Percentiles rank a stretch among this genome's conserved stretches.
Evolutionary conservation across 1,140 invertebrate species (phyloP).

Genomic region (Caenorhabditis latens): DNA sequence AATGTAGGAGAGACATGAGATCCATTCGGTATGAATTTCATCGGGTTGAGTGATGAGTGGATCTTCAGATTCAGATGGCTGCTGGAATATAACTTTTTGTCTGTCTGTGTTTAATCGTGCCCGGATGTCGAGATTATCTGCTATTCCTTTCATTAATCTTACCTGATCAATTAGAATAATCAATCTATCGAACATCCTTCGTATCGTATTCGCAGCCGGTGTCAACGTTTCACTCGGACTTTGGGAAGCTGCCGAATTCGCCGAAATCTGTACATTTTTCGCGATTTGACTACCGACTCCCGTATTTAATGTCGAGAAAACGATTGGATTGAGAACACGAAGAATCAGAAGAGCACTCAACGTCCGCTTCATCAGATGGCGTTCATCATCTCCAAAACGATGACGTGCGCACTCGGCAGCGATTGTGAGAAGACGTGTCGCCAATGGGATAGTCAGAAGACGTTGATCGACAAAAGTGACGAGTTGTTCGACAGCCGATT

Average conservation of each 20-base stretch:
- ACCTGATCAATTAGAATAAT: constrained; percentile 28
- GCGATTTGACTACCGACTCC: constrained; percentile 47
- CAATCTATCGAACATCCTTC: constrained; percentile 27
- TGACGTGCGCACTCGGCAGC: constrained; percentile 7
- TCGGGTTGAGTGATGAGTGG: background rate
- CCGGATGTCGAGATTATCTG: no score
- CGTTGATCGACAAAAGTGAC: constrained; percentile 38
- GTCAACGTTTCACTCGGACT: background rate
- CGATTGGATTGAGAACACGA: constrained; percentile 14
- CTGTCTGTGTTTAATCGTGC: background rate
- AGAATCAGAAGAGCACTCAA: constrained; percentile 42
- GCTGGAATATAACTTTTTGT: background rate
- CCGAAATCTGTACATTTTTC: constrained; percentile 33
- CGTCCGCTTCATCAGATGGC: constrained; percentile 22
- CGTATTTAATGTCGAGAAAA: constrained; percentile 1
- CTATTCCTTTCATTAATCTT: no score
- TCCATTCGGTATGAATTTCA: constrained; percentile 29
- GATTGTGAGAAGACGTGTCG: constrained; percentile 4
- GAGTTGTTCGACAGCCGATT: background rate
- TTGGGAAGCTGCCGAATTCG: constrained; percentile 15
- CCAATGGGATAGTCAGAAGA: constrained; percentile 30
- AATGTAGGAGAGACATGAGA: constrained; percentile 32
- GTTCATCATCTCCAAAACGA: constrained; percentile 14
- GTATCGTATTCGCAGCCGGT: constrained; percentile 11
- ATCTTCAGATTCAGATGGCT: background rate